Evolutionary conservation across 1,140 invertebrate genomes (phyloP).

Genomic region (Ladona fulva): DNA sequence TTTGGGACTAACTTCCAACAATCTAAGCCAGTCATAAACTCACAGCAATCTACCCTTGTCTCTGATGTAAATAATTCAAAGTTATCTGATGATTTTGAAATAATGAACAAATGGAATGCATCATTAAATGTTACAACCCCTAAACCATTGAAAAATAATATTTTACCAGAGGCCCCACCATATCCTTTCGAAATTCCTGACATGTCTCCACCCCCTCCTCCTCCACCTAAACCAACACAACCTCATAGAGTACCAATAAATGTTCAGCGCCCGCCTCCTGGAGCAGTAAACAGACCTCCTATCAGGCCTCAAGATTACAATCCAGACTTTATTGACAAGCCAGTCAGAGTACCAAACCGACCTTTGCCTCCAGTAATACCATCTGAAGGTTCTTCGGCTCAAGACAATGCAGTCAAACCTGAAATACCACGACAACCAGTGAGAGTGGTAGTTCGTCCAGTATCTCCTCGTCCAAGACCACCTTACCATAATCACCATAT

Average conservation of each 20-base stretch:
- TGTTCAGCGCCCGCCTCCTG: background rate
- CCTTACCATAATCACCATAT: background rate
- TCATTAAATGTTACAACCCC: background rate
- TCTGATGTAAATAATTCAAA: background rate
- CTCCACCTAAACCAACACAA: conserved; percentile 33
- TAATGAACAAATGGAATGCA: background rate
- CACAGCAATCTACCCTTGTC: background rate
- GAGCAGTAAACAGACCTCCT: background rate
- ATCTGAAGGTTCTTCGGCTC: background rate
- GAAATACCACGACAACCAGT: background rate
- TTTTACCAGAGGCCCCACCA: conserved; percentile 23
- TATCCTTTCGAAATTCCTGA: conserved; percentile 30
- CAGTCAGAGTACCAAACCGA: background rate
- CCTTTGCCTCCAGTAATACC: background rate
- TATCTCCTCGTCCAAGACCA: conserved; percentile 36
- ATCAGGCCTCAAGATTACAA: background rate
- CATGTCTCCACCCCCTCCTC: conserved; percentile 30
- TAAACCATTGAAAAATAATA: background rate
- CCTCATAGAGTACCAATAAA: conserved; percentile 32
- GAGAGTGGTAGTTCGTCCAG: conserved; percentile 33
- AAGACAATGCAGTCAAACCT: background rate
- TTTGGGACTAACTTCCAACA: background rate
- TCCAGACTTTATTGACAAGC: background rate
- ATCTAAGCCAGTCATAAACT: background rate
- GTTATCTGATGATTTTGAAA: background rate